These are phyloP conservation scores for Scopus umbretta DNA, from an alignment of 2,113 vertebrate species.

Conservation along the genomic window DNA sequence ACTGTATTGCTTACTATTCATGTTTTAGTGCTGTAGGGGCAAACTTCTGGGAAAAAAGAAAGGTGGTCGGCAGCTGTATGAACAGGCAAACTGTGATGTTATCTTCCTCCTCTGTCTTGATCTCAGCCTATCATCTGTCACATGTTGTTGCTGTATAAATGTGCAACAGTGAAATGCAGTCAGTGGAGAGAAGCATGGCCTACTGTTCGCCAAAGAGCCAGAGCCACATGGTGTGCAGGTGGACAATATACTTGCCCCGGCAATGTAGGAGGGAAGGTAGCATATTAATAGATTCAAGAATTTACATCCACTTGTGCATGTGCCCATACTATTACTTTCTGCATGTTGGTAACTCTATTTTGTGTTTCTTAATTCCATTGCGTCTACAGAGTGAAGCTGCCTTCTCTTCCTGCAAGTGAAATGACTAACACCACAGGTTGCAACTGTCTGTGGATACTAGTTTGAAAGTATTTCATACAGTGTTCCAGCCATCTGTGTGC, in stretches of 20 bases:
- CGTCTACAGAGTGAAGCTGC: neutral
- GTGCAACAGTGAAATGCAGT: neutral
- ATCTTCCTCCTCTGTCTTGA: neutral
- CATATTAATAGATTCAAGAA: neutral
- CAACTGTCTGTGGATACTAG: neutral
- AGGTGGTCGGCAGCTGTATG: conserved; percentile 31
- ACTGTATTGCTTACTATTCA: neutral
- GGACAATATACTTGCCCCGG: neutral
- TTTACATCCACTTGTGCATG: neutral
- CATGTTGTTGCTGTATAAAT: neutral
- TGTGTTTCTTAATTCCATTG: neutral
- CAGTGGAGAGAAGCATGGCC: neutral
- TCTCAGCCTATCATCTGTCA: neutral
- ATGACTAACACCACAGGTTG: neutral
- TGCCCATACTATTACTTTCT: neutral
- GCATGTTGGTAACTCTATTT: neutral
- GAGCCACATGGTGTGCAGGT: conserved; percentile 22
- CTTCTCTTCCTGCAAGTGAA: neutral
- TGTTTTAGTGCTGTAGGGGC: neutral
- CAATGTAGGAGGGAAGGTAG: neutral
- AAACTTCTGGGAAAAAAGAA: neutral
- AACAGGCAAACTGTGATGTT: neutral
- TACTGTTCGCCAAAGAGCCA: neutral
- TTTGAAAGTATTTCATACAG: neutral
- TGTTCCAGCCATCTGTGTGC: neutral